phyloP scores from a whole-genome alignment of 2,888 invertebrate species.

The Lissonota sp. region DNA sequence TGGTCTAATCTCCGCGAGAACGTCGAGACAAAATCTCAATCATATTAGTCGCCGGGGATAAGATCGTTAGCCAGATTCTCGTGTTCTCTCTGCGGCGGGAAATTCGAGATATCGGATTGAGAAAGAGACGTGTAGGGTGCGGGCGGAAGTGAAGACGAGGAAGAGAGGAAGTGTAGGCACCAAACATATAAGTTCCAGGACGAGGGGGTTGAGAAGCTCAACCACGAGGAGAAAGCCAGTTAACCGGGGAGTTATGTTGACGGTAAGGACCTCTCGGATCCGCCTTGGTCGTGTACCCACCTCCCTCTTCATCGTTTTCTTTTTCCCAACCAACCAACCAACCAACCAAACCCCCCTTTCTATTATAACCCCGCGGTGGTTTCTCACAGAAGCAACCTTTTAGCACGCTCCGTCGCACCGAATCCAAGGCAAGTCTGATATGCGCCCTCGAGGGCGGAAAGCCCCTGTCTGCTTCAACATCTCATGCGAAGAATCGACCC shows the following conservation, averaged over 20 bases:
- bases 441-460: conserved; percentile 2
- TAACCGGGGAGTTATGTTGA: conserved; percentile 77
- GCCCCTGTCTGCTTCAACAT: background rate
- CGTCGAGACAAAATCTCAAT: background rate
- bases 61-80: conserved; percentile 52
- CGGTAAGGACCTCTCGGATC: conserved; percentile 76
- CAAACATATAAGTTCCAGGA: background rate
- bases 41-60: conserved; percentile 16
- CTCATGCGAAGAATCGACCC: conserved; percentile 25
- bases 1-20: too few species aligned
- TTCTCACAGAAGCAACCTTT: conserved; percentile 59
- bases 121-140: conserved; percentile 16
- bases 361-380: conserved; percentile 48
- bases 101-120: conserved; percentile 23
- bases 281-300: conserved; percentile 79
- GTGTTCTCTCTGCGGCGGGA: conserved; percentile 8
- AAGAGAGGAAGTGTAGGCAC: conserved; percentile 20
- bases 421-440: conserved; percentile 16
- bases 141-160: conserved; percentile 9
- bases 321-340: too few species aligned
- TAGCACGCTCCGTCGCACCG: conserved; percentile 47
- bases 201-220: conserved; percentile 36
- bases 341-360: conserved; percentile 50
- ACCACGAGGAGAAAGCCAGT: conserved; percentile 68
- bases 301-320: conserved; percentile 60